Conservation (phyloP, 2,888 invertebrate species). For the Lissocephala sabroskyi region DNA sequence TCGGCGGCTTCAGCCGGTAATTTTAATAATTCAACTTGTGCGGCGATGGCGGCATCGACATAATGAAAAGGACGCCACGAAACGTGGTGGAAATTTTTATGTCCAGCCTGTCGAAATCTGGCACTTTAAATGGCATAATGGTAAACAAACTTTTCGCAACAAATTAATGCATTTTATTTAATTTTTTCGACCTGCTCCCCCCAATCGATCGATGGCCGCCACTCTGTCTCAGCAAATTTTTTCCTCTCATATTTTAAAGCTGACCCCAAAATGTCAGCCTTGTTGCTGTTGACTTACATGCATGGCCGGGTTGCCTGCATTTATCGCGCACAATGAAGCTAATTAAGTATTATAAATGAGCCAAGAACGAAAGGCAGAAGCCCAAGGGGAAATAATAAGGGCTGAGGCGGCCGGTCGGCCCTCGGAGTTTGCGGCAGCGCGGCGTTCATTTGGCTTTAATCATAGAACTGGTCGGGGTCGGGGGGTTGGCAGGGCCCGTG, state of each 20-base stretch:
- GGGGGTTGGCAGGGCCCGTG: too few relatives aligned
- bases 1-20: slow-evolving; percentile 6
- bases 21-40: slow-evolving; percentile 52
- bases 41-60: slow-evolving; percentile 28
- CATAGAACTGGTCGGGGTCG: too few relatives aligned
- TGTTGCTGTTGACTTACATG: slow-evolving; percentile 29
- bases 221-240: slow-evolving; percentile 1
- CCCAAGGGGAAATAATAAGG: neutral
- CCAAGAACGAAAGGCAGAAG: neutral
- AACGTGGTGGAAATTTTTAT: too few relatives aligned
- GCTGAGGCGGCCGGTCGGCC: too few relatives aligned
- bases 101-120: too few relatives aligned
- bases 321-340: slow-evolving; percentile 52
- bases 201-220: too few relatives aligned
- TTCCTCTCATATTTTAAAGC: neutral
- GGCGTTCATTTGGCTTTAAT: too few relatives aligned
- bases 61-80: slow-evolving; percentile 22
- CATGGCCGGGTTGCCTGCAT: slow-evolving; percentile 34
- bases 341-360: slow-evolving; percentile 52
- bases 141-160: slow-evolving; percentile 15
- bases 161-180: slow-evolving; percentile 34
- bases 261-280: slow-evolving; percentile 1
- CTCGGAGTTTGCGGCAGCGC: too few relatives aligned
- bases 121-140: too few relatives aligned
- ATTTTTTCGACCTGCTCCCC: slow-evolving; percentile 7